Conservation (phyloP, 2,888 invertebrate species). For the Lasioglossum malachurum region DNA sequence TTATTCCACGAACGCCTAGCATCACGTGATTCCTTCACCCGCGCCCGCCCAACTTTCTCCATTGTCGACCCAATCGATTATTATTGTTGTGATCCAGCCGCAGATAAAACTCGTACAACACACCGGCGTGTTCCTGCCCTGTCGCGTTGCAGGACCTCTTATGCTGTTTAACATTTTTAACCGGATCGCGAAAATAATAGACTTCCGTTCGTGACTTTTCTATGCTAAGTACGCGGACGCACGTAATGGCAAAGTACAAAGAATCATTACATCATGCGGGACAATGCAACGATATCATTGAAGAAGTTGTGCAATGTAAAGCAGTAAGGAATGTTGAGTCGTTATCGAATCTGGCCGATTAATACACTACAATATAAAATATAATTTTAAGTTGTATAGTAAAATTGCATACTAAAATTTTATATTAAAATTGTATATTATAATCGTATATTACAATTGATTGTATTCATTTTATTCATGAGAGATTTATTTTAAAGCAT, state of each 20-base stretch:
- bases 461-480: too few species aligned
- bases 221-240: conserved; percentile 12
- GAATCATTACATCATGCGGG: conserved; percentile 30
- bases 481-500: conserved; percentile 2
- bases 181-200: conserved; percentile 45
- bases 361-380: background rate
- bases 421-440: too few species aligned
- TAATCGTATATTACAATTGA: too few species aligned
- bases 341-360: background rate
- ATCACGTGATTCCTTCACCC: conserved; percentile 72
- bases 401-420: too few species aligned
- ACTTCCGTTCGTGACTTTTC: conserved; percentile 45
- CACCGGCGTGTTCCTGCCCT: conserved; percentile 36
- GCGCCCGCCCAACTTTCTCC: conserved; percentile 78
- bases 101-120: conserved; percentile 64
- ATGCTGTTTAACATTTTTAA: conserved; percentile 43
- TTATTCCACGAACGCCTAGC: conserved; percentile 32
- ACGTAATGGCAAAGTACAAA: background rate
- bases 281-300: conserved; percentile 29
- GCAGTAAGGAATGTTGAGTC: background rate
- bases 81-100: conserved; percentile 70
- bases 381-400: background rate
- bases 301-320: conserved; percentile 16
- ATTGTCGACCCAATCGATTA: conserved; percentile 80
- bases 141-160: conserved; percentile 33